These are phyloP conservation scores for Hyppa rectilinea DNA, from an alignment of 2,888 invertebrate genomes.

Conservation along the genomic window DNA sequence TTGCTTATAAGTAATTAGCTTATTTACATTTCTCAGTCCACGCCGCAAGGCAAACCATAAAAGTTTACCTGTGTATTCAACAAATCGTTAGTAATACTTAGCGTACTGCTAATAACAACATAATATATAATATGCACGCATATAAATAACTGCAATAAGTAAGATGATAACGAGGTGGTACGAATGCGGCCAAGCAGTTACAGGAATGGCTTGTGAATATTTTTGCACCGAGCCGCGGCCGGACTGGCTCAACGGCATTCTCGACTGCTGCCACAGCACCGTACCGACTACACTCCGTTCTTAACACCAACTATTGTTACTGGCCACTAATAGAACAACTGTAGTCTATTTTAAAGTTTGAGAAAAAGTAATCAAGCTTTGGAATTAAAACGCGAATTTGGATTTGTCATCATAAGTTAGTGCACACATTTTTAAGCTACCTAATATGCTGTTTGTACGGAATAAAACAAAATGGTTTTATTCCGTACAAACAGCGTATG, in stretches of 20 bases:
- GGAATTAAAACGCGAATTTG: too few species aligned
- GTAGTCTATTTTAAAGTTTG: not conserved
- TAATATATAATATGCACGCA: constrained; percentile 34
- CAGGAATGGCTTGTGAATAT: constrained; percentile 79
- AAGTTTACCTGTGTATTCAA: not conserved
- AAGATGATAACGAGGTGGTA: constrained; percentile 71
- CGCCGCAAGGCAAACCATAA: not conserved
- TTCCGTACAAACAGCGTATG: too few species aligned
- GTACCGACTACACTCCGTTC: constrained; percentile 39
- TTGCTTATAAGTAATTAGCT: not conserved
- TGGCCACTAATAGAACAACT: not conserved
- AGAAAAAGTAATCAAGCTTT: too few species aligned
- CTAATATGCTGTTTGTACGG: too few species aligned
- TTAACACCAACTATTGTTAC: constrained; percentile 46
- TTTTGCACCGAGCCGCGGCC: constrained; percentile 77
- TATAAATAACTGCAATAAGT: constrained; percentile 62
- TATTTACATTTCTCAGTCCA: not conserved
- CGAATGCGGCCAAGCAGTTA: constrained; percentile 76
- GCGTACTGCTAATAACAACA: constrained; percentile 28
- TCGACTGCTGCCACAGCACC: constrained; percentile 71
- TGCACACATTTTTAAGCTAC: not conserved
- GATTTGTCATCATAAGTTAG: not conserved
- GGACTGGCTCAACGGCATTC: constrained; percentile 86
- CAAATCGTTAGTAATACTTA: constrained; percentile 16
- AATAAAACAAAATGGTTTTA: constrained; percentile 4